These are phyloP conservation scores for Pseudoatta argentina DNA, from an alignment of 1,140 invertebrate species.

Conservation along the genomic window DNA sequence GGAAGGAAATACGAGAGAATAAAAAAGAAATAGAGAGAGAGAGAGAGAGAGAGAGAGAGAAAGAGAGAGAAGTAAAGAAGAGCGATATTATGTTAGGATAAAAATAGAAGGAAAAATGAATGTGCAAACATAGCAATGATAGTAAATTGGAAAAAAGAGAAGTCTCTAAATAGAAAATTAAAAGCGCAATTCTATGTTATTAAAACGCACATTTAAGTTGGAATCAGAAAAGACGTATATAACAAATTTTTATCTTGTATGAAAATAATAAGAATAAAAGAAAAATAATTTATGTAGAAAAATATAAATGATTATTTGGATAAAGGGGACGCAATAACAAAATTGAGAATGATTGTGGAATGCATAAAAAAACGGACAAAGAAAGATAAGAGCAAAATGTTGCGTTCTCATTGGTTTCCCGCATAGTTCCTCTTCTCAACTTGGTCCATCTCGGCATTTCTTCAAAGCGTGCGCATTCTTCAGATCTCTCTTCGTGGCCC, in stretches of 20 bases:
- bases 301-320: neutral
- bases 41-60: constrained; percentile 26
- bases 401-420: constrained; percentile 81
- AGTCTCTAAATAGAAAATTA: constrained; percentile 13
- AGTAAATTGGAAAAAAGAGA: constrained; percentile 20
- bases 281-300: neutral
- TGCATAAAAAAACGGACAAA: constrained; percentile 60
- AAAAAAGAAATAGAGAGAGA: constrained; percentile 49
- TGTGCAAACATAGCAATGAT: constrained; percentile 12
- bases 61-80: constrained; percentile 18
- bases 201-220: constrained; percentile 3
- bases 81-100: neutral
- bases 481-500: constrained; percentile 80
- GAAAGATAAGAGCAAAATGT: constrained; percentile 73
- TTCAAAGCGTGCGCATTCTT: constrained; percentile 82
- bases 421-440: constrained; percentile 53
- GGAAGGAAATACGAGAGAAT: constrained; percentile 52
- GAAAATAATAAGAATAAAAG: neutral
- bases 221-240: neutral
- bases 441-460: constrained; percentile 72
- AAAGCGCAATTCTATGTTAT: neutral
- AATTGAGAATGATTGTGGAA: constrained; percentile 17
- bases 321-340: neutral
- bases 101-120: constrained; percentile 43
- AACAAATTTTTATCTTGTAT: constrained; percentile 1